phyloP scores from a whole-genome alignment of 64 coral and sea anemone genomes.

The Hydrozoanthus tunicans region DNA sequence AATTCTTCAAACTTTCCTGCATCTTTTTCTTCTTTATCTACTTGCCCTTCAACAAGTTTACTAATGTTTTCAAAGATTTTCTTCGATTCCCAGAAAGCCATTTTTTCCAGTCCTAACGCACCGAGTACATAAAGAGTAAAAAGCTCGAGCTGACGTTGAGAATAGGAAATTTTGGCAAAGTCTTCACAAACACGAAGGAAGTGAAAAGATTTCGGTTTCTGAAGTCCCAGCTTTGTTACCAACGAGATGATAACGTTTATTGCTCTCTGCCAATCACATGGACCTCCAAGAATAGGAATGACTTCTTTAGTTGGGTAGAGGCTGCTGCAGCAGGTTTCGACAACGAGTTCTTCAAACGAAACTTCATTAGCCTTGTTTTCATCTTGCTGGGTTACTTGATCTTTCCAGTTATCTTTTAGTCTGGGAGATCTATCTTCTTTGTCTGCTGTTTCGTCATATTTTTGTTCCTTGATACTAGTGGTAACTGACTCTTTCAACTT shows the following conservation, averaged over 20 bases:
- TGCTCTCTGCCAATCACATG: background rate
- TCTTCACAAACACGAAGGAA: constrained; percentile 57
- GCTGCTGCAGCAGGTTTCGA: constrained; percentile 1
- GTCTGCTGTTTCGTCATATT: background rate
- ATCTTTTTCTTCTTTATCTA: constrained; percentile 26
- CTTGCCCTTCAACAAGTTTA: constrained; percentile 40
- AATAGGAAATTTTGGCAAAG: background rate
- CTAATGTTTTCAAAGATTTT: constrained; percentile 17
- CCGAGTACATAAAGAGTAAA: constrained; percentile 5
- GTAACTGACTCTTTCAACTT: background rate
- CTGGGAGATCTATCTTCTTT: background rate
- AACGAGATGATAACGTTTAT: constrained; percentile 20
- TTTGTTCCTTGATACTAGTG: background rate
- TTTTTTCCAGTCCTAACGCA: background rate
- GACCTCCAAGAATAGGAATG: background rate
- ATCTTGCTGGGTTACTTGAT: background rate
- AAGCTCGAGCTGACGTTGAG: background rate
- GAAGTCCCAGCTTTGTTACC: constrained; percentile 44
- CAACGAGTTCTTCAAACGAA: constrained; percentile 42
- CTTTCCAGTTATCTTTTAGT: background rate
- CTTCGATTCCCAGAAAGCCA: background rate
- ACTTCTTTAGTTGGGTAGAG: constrained; percentile 25
- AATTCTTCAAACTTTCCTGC: background rate
- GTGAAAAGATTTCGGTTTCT: constrained; percentile 36
- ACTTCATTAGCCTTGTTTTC: background rate